phyloP scores from a whole-genome alignment of 1,140 invertebrate genomes.

The Thrips palmi region DNA sequence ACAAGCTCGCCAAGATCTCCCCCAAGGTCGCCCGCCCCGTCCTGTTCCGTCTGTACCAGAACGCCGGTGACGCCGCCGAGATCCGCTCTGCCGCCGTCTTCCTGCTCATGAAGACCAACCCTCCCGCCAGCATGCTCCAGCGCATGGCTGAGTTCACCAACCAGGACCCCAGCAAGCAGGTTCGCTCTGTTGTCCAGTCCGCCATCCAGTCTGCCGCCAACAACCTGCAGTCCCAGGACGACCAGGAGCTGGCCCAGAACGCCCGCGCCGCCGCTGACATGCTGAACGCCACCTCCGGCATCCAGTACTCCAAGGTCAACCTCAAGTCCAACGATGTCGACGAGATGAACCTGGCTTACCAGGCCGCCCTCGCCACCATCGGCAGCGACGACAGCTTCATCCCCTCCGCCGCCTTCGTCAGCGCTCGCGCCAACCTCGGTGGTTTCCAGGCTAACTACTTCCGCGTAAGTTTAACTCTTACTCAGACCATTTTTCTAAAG shows the following conservation, averaged over 20 bases:
- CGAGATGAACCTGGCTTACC: slow-evolving; percentile 26
- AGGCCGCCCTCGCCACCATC: slow-evolving; percentile 23
- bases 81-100: slow-evolving; percentile 40
- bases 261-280: slow-evolving; percentile 32
- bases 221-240: slow-evolving; percentile 16
- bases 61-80: slow-evolving; percentile 38
- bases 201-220: slow-evolving; percentile 29
- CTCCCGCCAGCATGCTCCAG: slow-evolving; percentile 38
- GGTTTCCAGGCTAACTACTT: slow-evolving; percentile 24
- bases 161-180: slow-evolving; percentile 35
- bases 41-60: slow-evolving; percentile 43
- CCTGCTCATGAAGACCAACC: slow-evolving; percentile 32
- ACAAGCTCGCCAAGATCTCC: slow-evolving; percentile 24
- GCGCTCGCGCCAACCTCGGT: slow-evolving; percentile 22
- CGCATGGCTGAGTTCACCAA: slow-evolving; percentile 46
- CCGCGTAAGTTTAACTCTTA: slow-evolving; percentile 17
- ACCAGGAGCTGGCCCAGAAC: slow-evolving; percentile 21
- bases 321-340: slow-evolving; percentile 22
- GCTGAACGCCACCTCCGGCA: slow-evolving; percentile 30
- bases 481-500: no score
- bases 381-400: slow-evolving; percentile 32
- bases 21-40: slow-evolving; percentile 32
- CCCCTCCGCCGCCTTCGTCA: slow-evolving; percentile 27
- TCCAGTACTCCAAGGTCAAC: slow-evolving; percentile 28
- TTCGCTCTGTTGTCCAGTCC: slow-evolving; percentile 38